phyloP scores from a whole-genome alignment of 2,797 vertebrate species.

The Clamator glandarius region DNA sequence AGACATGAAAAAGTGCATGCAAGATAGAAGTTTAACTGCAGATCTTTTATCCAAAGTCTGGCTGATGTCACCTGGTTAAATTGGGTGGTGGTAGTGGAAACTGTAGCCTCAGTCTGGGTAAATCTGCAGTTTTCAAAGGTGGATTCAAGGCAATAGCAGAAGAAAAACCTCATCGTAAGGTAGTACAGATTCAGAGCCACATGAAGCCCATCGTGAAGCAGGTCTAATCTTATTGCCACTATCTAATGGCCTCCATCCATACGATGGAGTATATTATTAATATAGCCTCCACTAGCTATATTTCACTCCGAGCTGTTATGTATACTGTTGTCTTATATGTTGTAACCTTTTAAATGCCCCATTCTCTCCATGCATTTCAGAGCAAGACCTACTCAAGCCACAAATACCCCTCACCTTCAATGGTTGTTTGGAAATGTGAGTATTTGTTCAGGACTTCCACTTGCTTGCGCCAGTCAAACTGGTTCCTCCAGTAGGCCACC shows the following conservation, averaged over 20 bases:
- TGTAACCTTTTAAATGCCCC: not conserved
- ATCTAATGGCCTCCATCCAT: not conserved
- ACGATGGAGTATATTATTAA: not conserved
- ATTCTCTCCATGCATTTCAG: not conserved
- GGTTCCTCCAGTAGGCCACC: constrained; percentile 86
- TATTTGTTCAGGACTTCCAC: constrained; percentile 86
- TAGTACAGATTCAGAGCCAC: not conserved
- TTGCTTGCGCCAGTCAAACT: constrained; percentile 88
- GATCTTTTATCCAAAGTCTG: not conserved
- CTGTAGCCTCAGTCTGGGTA: not conserved
- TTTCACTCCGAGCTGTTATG: not conserved
- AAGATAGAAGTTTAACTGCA: not conserved
- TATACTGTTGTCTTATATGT: not conserved
- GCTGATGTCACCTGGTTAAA: not conserved
- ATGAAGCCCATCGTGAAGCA: not conserved
- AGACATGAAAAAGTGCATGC: not conserved
- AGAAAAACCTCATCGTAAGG: not conserved
- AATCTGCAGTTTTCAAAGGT: not conserved
- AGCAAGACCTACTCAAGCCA: not conserved
- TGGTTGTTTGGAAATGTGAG: constrained; percentile 89
- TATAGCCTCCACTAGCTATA: not conserved
- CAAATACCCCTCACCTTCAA: constrained; percentile 82
- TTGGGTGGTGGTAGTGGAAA: not conserved
- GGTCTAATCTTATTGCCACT: not conserved
- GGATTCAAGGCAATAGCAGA: not conserved